Conservation (phyloP, 2,888 invertebrate species). For the Thecocarcelia acutangulata region DNA sequence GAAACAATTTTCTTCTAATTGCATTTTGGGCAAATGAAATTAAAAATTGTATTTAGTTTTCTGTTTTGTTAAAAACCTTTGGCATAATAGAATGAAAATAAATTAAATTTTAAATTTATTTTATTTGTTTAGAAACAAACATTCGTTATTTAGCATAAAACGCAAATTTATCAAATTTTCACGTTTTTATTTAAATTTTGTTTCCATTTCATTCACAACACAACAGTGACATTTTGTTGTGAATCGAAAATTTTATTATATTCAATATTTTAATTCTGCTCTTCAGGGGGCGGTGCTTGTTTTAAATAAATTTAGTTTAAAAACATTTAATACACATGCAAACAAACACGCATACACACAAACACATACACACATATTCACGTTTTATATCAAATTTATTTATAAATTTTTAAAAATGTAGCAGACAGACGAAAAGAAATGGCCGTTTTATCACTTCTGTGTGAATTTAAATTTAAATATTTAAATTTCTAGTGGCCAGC, state of each 20-base stretch:
- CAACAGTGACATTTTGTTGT: conserved; percentile 30
- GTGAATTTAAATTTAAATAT: conserved; percentile 31
- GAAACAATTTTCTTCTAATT: too few relatives aligned
- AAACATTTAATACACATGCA: conserved; percentile 9
- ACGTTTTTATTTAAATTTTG: conserved; percentile 17
- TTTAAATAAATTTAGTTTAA: conserved; percentile 41
- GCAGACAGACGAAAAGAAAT: conserved; percentile 34
- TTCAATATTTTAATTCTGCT: background rate
- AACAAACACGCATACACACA: background rate
- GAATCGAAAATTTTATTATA: background rate
- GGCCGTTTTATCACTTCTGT: conserved; percentile 37
- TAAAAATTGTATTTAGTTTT: too few relatives aligned
- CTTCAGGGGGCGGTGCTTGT: conserved; percentile 46
- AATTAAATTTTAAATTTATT: background rate
- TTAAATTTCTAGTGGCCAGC: conserved; percentile 39
- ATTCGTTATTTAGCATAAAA: conserved; percentile 10
- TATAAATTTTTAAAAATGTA: conserved; percentile 31
- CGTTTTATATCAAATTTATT: conserved; percentile 15
- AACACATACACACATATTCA: background rate
- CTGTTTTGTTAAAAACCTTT: too few relatives aligned
- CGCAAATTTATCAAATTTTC: conserved; percentile 40
- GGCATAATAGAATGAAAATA: background rate
- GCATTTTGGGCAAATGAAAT: too few relatives aligned
- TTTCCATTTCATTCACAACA: conserved; percentile 18
- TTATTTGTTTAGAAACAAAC: background rate